phyloP scores from a whole-genome alignment of 1,140 invertebrate genomes.

The Gonatopus flavifemur region DNA sequence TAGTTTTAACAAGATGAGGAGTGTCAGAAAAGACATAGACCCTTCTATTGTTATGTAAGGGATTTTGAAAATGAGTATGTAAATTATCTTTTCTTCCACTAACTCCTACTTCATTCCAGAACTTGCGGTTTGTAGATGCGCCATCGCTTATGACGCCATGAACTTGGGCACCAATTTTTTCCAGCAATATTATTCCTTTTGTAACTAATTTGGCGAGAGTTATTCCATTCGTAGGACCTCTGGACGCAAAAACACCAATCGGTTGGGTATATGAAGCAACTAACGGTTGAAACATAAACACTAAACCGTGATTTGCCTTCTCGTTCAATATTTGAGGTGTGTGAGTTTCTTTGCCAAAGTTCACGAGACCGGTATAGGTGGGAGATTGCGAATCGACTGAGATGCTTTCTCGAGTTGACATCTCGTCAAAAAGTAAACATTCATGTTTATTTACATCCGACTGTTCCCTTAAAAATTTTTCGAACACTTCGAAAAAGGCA shows the following conservation, averaged over 20 bases:
- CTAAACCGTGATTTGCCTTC: too few species aligned
- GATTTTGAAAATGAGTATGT: constrained; percentile 7
- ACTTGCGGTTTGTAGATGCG: constrained; percentile 10
- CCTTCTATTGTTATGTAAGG: constrained; percentile 7
- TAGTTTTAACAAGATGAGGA: too few species aligned
- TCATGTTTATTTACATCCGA: constrained; percentile 14
- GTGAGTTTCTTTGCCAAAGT: too few species aligned
- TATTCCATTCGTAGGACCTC: too few species aligned
- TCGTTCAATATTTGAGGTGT: too few species aligned
- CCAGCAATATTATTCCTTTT: too few species aligned
- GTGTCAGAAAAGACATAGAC: constrained; percentile 2
- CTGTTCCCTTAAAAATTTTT: constrained; percentile 8
- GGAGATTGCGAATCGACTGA: background rate
- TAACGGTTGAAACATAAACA: too few species aligned
- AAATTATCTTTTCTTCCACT: constrained; percentile 10
- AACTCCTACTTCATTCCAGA: constrained; percentile 12
- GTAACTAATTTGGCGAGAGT: too few species aligned
- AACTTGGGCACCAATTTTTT: constrained; percentile 13
- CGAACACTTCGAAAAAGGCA: constrained; percentile 13
- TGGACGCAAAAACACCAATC: too few species aligned
- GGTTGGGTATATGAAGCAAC: too few species aligned
- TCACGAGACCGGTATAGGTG: background rate
- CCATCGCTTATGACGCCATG: constrained; percentile 14
- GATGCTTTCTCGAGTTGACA: constrained; percentile 8
- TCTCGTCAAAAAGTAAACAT: constrained; percentile 17